Percentiles rank a stretch among this genome's conserved stretches.
phyloP scores from a whole-genome alignment of 2,113 vertebrate species.

The Coreoperca whiteheadi region DNA sequence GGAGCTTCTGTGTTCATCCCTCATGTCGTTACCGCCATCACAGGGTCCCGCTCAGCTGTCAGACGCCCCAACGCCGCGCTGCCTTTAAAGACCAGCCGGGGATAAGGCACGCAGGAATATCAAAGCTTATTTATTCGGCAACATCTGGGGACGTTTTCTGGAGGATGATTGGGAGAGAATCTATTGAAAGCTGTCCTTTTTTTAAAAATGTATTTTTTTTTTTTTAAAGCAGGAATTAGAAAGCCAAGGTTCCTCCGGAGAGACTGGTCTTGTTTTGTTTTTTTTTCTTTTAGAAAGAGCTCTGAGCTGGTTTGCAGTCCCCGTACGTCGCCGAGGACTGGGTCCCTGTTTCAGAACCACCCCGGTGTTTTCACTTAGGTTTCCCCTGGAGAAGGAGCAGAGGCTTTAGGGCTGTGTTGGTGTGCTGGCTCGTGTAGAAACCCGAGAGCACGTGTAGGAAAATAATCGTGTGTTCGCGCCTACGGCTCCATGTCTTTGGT shows the following conservation, averaged over 20 bases:
- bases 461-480: conserved; percentile 18
- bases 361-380: neutral
- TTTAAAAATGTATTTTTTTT: no score
- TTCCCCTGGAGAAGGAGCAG: neutral
- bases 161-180: conserved; percentile 22
- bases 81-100: conserved; percentile 41
- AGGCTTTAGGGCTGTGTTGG: neutral
- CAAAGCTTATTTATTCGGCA: conserved; percentile 54
- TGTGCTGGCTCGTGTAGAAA: conserved; percentile 4
- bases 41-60: conserved; percentile 39
- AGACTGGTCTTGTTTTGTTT: neutral
- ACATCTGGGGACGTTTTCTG: conserved; percentile 46
- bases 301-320: conserved; percentile 7
- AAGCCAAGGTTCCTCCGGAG: neutral
- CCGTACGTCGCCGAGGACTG: neutral
- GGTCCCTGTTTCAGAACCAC: conserved; percentile 15
- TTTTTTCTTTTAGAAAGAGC: neutral
- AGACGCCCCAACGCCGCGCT: neutral
- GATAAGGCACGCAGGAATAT: conserved; percentile 42
- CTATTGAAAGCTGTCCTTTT: conserved; percentile 18
- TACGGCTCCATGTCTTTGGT: neutral
- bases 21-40: conserved; percentile 17
- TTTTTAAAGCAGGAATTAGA: conserved; percentile 29
- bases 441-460: neutral
- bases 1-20: conserved; percentile 8